Percentiles rank a stretch among this genome's conserved stretches.
These are phyloP conservation scores for Notospermus geniculatus DNA, from an alignment of 1,140 invertebrate genomes.

Conservation along the genomic window DNA sequence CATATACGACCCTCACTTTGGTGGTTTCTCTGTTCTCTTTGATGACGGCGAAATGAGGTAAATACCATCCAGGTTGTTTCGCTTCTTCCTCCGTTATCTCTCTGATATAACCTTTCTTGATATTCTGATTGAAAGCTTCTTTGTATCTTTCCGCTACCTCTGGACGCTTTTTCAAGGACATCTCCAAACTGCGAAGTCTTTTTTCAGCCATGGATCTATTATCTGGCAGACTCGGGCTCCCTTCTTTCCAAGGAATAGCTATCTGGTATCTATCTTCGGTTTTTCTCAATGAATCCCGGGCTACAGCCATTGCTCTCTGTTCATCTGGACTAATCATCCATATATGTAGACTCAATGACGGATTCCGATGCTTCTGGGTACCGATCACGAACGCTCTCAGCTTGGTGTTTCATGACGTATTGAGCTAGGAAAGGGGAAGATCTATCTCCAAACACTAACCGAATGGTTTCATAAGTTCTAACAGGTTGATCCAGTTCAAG, in stretches of 20 bases:
- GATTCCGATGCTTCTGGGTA: too few relatives aligned
- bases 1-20: conserved; percentile 24
- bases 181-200: conserved; percentile 6
- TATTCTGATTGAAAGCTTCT: neutral
- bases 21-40: conserved; percentile 16
- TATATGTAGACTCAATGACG: neutral
- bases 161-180: conserved; percentile 7
- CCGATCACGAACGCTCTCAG: too few relatives aligned
- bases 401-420: too few relatives aligned
- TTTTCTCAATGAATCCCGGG: too few relatives aligned
- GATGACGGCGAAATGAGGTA: conserved; percentile 23
- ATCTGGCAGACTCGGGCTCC: neutral
- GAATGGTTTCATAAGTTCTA: too few relatives aligned
- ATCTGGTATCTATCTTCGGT: conserved; percentile 9
- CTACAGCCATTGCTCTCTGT: too few relatives aligned
- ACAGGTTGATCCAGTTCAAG: too few relatives aligned
- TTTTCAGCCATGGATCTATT: too few relatives aligned
- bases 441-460: too few relatives aligned
- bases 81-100: neutral
- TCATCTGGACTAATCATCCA: too few relatives aligned
- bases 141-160: conserved; percentile 1
- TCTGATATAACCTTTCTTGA: conserved; percentile 3
- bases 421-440: too few relatives aligned
- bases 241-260: conserved; percentile 17
- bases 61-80: conserved; percentile 13